These are phyloP conservation scores for Lasioglossum morio DNA, from an alignment of 2,888 invertebrate genomes.

Conservation along the genomic window DNA sequence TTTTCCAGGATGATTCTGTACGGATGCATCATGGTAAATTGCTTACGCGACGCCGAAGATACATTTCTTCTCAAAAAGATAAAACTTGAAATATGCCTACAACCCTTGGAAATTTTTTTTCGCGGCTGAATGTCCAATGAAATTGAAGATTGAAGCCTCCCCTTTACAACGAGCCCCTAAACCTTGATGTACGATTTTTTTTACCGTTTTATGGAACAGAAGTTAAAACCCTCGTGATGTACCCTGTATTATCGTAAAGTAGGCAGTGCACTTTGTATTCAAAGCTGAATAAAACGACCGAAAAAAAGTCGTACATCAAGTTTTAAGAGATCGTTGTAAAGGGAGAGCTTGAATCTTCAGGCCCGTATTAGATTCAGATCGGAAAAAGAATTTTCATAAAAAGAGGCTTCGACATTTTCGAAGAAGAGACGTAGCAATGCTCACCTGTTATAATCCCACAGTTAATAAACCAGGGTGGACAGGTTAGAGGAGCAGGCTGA, in stretches of 20 bases:
- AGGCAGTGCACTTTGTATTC: neutral
- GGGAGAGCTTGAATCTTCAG: neutral
- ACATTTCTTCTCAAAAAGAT: neutral
- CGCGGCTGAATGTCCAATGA: neutral
- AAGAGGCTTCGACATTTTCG: neutral
- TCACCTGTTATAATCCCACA: neutral
- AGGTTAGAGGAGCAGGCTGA: neutral
- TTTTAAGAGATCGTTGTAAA: neutral
- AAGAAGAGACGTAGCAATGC: neutral
- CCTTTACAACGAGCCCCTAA: neutral
- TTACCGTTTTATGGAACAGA: neutral
- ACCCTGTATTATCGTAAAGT: neutral
- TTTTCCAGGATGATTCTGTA: neutral
- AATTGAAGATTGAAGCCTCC: neutral
- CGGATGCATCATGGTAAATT: neutral
- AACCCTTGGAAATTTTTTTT: neutral
- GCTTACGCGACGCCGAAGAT: neutral
- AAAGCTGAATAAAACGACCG: neutral
- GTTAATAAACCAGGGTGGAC: neutral
- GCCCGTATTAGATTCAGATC: neutral
- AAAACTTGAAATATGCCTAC: neutral
- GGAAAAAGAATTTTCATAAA: neutral
- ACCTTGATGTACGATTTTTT: neutral
- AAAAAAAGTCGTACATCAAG: neutral
- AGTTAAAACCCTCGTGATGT: neutral